These are phyloP conservation scores for Takifugu rubripes DNA, from an alignment of 2,797 vertebrate genomes.

Conservation along the genomic window DNA sequence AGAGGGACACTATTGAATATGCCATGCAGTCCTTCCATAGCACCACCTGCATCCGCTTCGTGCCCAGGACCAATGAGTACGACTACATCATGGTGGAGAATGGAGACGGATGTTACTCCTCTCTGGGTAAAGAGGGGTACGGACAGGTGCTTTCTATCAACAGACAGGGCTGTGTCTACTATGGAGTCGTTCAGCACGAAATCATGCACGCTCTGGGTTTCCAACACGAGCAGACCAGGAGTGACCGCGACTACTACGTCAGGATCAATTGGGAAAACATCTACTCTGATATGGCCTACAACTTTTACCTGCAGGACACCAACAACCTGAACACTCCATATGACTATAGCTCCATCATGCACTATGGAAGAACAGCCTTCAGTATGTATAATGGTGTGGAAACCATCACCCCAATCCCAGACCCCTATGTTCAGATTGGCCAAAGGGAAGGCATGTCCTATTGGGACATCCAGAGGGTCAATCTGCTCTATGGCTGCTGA, in stretches of 20 bases:
- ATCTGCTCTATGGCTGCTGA: too few species aligned
- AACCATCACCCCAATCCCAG: slow-evolving; percentile 46
- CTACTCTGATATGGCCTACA: slow-evolving; percentile 21
- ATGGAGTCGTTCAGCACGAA: slow-evolving; percentile 70
- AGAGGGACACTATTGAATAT: slow-evolving; percentile 16
- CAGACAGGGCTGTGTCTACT: slow-evolving; percentile 61
- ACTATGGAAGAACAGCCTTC: slow-evolving; percentile 65
- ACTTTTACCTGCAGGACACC: slow-evolving; percentile 64
- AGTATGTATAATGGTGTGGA: slow-evolving; percentile 11
- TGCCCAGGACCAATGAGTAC: slow-evolving; percentile 14
- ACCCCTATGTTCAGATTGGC: slow-evolving; percentile 15
- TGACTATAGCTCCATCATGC: slow-evolving; percentile 75
- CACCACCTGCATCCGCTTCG: slow-evolving; percentile 44
- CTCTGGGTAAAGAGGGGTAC: slow-evolving; percentile 64
- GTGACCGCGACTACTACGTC: slow-evolving; percentile 68
- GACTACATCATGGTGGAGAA: slow-evolving; percentile 45
- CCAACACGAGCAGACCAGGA: slow-evolving; percentile 72
- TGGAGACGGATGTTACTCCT: slow-evolving; percentile 58
- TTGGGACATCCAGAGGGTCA: too few species aligned
- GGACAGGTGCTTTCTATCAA: slow-evolving; percentile 70
- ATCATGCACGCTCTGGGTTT: slow-evolving; percentile 70
- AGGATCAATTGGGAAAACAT: slow-evolving; percentile 72
- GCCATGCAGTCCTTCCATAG: slow-evolving; percentile 23
- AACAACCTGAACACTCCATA: slow-evolving; percentile 71
- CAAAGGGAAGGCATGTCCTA: too few species aligned